A percentile compares a stretch with the other conserved stretches of the same genome.
Evolutionary conservation across 1,140 invertebrate genomes (phyloP).

Genomic region (Scaptodrosophila lebanonensis): DNA sequence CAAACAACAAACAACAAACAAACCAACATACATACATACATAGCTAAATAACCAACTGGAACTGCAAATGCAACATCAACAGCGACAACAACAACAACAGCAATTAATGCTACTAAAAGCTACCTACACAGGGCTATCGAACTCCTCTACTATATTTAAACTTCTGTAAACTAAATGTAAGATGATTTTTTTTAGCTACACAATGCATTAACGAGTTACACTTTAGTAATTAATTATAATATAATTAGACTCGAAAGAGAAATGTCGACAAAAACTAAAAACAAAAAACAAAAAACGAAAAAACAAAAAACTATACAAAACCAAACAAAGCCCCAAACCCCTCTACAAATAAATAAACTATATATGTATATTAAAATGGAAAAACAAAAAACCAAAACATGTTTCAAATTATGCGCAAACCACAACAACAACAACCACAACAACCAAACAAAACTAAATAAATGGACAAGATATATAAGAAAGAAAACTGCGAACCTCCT

Average conservation of each 20-base stretch:
- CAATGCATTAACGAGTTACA: constrained; percentile 67
- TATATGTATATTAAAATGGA: constrained; percentile 69
- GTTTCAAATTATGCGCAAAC: constrained; percentile 67
- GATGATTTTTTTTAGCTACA: constrained; percentile 70
- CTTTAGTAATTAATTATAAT: constrained; percentile 64
- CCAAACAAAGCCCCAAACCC: constrained; percentile 16
- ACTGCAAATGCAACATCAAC: no score
- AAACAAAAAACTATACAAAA: constrained; percentile 9
- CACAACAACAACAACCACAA: constrained; percentile 39
- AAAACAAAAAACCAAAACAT: constrained; percentile 38
- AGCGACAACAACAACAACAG: constrained; percentile 7
- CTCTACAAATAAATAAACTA: constrained; percentile 50
- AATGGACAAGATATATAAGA: constrained; percentile 10
- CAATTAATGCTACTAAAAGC: not conserved
- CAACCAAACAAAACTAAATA: constrained; percentile 32
- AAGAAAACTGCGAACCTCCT: constrained; percentile 1
- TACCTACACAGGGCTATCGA: constrained; percentile 29
- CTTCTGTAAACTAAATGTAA: constrained; percentile 68
- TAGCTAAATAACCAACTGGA: no score
- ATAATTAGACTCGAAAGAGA: constrained; percentile 23
- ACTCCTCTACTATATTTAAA: constrained; percentile 40
- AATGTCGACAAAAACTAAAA: constrained; percentile 29
- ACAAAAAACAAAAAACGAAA: constrained; percentile 22
- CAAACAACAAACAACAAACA: no score
- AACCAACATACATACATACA: no score